Percentiles rank a stretch among this genome's conserved stretches.
phyloP scores from a whole-genome alignment of 2,888 invertebrate species.

The Digitonthophagus gazella region DNA sequence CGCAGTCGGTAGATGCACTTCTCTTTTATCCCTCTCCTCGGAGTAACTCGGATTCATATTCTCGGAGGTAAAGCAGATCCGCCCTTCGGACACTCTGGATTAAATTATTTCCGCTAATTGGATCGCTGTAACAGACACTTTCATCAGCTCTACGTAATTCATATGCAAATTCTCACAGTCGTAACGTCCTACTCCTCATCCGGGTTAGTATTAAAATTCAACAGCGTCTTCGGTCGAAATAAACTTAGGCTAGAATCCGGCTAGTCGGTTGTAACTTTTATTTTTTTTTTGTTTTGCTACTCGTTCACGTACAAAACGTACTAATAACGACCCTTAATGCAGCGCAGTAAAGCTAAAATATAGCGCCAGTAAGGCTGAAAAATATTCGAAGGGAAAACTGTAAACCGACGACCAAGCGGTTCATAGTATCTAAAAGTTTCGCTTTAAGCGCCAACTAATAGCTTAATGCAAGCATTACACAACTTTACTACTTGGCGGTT shows the following conservation, averaged over 20 bases:
- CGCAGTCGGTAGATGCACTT: neutral
- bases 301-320: neutral
- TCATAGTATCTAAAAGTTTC: neutral
- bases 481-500: neutral
- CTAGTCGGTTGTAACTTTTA: neutral
- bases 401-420: neutral
- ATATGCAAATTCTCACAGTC: slow-evolving; percentile 7
- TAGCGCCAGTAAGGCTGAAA: neutral
- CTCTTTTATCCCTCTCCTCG: neutral
- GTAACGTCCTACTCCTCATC: neutral
- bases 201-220: neutral
- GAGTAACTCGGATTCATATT: neutral
- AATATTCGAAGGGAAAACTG: neutral
- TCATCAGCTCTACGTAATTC: slow-evolving; percentile 5
- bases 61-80: neutral
- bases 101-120: slow-evolving; percentile 8
- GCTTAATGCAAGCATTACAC: neutral
- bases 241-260: neutral
- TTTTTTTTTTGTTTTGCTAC: neutral
- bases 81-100: neutral
- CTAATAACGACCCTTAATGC: neutral
- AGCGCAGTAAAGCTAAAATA: neutral
- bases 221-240: neutral
- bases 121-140: slow-evolving; percentile 2
- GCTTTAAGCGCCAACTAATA: neutral